Percentiles rank a stretch among this genome's conserved stretches.
phyloP scores from a whole-genome alignment of 2,797 vertebrate species.

The Vireo griseus region DNA sequence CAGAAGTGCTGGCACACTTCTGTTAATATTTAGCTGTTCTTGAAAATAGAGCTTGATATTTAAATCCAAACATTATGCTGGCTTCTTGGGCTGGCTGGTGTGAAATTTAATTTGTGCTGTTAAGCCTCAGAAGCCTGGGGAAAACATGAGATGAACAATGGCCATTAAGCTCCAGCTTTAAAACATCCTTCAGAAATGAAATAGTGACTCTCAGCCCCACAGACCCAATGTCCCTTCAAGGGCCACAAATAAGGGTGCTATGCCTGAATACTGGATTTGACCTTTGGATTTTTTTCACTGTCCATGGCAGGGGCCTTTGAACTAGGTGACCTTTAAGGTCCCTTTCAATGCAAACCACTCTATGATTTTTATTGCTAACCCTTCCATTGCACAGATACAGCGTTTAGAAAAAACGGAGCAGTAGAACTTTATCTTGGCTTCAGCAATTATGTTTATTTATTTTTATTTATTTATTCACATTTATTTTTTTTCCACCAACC shows the following conservation, averaged over 20 bases:
- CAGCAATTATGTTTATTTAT: not conserved
- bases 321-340: not conserved
- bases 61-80: constrained; percentile 48
- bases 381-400: not conserved
- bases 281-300: not conserved
- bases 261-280: not conserved
- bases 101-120: constrained; percentile 56
- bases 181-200: constrained; percentile 5
- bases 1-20: not conserved
- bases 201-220: not conserved
- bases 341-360: not conserved
- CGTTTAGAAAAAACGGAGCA: not conserved
- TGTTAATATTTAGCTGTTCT: not conserved
- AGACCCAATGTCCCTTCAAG: not conserved
- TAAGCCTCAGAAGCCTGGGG: constrained; percentile 44
- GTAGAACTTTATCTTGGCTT: not conserved
- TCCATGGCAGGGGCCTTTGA: not conserved
- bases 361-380: not conserved
- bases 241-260: not conserved
- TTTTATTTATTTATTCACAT: not conserved
- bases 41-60: constrained; percentile 21
- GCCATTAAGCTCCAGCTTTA: constrained; percentile 21
- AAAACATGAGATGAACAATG: constrained; percentile 46
- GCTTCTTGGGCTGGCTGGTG: constrained; percentile 52
- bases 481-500: not conserved